Conservation (phyloP, 1,140 invertebrate species). For the Trialeurodes vaporariorum region DNA sequence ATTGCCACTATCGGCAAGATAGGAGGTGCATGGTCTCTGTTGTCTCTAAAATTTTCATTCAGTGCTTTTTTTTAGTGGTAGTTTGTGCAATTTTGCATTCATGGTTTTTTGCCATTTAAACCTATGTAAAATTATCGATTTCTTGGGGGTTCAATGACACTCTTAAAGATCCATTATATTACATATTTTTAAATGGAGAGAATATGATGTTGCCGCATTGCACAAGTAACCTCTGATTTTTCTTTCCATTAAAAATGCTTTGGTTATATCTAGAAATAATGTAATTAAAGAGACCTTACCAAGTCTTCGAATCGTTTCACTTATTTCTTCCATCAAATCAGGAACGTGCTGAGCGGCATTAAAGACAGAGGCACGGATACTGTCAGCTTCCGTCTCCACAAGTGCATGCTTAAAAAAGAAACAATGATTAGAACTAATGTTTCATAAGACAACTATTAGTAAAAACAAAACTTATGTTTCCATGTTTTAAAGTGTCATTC, state of each 20-base stretch:
- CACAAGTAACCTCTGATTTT: not conserved
- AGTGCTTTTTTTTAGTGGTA: too few species aligned
- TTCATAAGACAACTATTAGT: too few species aligned
- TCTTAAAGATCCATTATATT: too few species aligned
- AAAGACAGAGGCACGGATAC: slow-evolving; percentile 39
- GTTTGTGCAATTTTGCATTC: not conserved
- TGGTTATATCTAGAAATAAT: not conserved
- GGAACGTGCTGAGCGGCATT: slow-evolving; percentile 41
- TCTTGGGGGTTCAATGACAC: too few species aligned
- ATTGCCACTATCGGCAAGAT: too few species aligned
- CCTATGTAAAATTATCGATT: too few species aligned
- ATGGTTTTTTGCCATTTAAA: not conserved
- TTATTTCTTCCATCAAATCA: slow-evolving; percentile 46
- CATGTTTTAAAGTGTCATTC: too few species aligned
- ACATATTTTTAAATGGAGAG: too few species aligned
- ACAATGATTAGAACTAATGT: slow-evolving; percentile 6
- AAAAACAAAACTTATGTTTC: too few species aligned
- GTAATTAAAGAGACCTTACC: slow-evolving; percentile 26
- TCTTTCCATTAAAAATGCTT: too few species aligned
- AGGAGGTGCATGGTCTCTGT: too few species aligned
- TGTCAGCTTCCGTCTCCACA: slow-evolving; percentile 46
- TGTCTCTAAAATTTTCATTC: too few species aligned
- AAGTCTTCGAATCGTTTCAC: slow-evolving; percentile 41
- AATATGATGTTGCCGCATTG: not conserved
- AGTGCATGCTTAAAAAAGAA: slow-evolving; percentile 39